A percentile compares a stretch with the other conserved stretches of the same genome.
phyloP scores from a whole-genome alignment of 2,113 vertebrate species.

The Carassius gibelio region DNA sequence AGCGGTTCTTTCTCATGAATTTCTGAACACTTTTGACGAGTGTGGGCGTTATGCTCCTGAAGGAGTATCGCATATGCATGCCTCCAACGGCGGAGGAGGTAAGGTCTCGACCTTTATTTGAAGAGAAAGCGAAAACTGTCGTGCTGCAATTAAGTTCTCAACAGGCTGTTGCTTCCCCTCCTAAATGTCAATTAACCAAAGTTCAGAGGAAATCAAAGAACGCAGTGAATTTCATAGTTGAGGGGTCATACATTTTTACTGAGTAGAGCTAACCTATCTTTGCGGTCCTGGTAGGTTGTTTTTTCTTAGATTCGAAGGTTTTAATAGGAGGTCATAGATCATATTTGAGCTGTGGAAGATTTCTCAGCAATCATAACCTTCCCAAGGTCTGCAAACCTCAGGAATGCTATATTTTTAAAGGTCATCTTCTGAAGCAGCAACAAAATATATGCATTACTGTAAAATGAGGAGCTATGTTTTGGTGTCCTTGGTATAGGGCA shows the following conservation, averaged over 20 bases:
- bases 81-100: slow-evolving; percentile 85
- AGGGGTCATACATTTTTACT: slow-evolving; percentile 29
- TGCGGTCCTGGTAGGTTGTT: neutral
- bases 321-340: slow-evolving; percentile 42
- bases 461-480: slow-evolving; percentile 23
- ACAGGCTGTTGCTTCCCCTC: slow-evolving; percentile 43
- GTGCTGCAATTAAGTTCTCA: slow-evolving; percentile 47
- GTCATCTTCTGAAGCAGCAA: neutral
- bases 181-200: slow-evolving; percentile 50
- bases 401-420: slow-evolving; percentile 37
- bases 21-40: slow-evolving; percentile 39
- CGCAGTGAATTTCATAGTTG: slow-evolving; percentile 32
- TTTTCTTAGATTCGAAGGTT: neutral
- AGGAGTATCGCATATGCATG: slow-evolving; percentile 87
- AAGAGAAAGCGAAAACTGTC: slow-evolving; percentile 46
- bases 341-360: slow-evolving; percentile 36
- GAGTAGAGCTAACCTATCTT: slow-evolving; percentile 25
- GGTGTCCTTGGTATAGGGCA: slow-evolving; percentile 69
- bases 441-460: slow-evolving; percentile 41
- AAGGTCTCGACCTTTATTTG: slow-evolving; percentile 58
- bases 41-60: slow-evolving; percentile 79
- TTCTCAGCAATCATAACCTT: slow-evolving; percentile 32
- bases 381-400: slow-evolving; percentile 30
- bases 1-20: slow-evolving; percentile 46
- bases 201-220: slow-evolving; percentile 44